Evolutionary conservation across 2,888 invertebrate genomes (phyloP).

Genomic region (Andrena bucephala): DNA sequence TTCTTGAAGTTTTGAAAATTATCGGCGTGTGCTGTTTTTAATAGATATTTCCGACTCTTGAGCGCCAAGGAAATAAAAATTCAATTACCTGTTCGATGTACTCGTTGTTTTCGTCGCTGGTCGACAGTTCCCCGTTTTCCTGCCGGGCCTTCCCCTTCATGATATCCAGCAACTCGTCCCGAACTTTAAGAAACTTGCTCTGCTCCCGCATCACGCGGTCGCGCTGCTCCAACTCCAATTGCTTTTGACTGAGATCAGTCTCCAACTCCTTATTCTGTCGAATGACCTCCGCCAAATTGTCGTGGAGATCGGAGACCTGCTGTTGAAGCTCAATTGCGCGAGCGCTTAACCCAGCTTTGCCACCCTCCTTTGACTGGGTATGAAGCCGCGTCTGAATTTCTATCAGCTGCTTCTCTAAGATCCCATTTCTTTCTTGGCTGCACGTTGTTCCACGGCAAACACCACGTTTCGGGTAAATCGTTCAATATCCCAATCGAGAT

Average conservation of each 20-base stretch:
- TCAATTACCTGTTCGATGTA: conserved; percentile 62
- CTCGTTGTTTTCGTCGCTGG: conserved; percentile 57
- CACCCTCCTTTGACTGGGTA: conserved; percentile 69
- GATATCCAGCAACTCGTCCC: conserved; percentile 88
- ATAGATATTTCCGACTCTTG: neutral
- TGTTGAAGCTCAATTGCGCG: conserved; percentile 75
- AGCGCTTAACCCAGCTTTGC: conserved; percentile 61
- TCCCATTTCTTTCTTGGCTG: conserved; percentile 74
- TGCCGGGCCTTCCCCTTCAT: conserved; percentile 86
- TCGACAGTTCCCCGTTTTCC: conserved; percentile 79
- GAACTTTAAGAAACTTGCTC: conserved; percentile 88
- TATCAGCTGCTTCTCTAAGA: conserved; percentile 69
- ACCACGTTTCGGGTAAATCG: neutral
- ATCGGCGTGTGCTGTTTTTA: neutral
- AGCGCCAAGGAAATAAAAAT: no score
- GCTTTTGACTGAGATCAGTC: conserved; percentile 86
- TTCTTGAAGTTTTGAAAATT: no score
- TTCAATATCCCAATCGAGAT: neutral
- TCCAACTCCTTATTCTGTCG: conserved; percentile 86
- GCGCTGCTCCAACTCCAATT: conserved; percentile 87
- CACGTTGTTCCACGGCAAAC: neutral
- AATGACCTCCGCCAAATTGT: conserved; percentile 85
- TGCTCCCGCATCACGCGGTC: conserved; percentile 88
- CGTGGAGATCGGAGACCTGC: conserved; percentile 85
- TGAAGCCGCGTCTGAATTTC: conserved; percentile 68